Conservation (phyloP, 2,797 vertebrate genomes). For the Odontamblyopus lacepedii region DNA sequence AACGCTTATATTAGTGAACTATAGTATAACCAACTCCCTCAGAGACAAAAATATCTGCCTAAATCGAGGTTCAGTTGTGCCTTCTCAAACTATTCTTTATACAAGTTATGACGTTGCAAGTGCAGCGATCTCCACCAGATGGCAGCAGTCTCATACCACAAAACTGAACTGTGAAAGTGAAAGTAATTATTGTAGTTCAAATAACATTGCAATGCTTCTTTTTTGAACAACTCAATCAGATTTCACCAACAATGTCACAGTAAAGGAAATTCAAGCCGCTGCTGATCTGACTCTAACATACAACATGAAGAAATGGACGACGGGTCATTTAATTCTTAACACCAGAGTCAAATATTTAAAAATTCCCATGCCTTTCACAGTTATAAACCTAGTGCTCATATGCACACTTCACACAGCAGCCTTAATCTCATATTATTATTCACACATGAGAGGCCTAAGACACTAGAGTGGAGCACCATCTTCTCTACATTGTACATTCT, state of each 20-base stretch:
- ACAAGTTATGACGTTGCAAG: background rate
- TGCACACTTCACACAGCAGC: background rate
- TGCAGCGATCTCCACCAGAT: conserved; percentile 52
- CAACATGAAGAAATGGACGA: background rate
- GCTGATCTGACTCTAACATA: no score
- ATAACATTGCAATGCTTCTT: background rate
- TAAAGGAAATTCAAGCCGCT: background rate
- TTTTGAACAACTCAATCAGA: background rate
- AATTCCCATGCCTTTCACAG: no score
- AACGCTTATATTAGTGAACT: no score
- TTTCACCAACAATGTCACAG: background rate
- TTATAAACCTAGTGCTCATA: no score
- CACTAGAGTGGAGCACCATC: background rate
- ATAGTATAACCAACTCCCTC: no score
- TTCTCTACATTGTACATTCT: background rate
- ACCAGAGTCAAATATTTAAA: no score
- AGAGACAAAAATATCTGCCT: no score
- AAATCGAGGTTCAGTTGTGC: no score
- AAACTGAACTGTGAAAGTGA: background rate
- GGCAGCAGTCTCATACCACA: conserved; percentile 43
- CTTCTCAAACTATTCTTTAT: no score
- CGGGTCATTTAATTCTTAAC: background rate
- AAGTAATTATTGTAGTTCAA: background rate
- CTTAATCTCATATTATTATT: background rate
- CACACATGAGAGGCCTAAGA: background rate